Evolutionary conservation across 2,797 vertebrate genomes (phyloP), one percentile per base, ranked within the genome.

Genomic region (Dallia pectoralis): DNA sequence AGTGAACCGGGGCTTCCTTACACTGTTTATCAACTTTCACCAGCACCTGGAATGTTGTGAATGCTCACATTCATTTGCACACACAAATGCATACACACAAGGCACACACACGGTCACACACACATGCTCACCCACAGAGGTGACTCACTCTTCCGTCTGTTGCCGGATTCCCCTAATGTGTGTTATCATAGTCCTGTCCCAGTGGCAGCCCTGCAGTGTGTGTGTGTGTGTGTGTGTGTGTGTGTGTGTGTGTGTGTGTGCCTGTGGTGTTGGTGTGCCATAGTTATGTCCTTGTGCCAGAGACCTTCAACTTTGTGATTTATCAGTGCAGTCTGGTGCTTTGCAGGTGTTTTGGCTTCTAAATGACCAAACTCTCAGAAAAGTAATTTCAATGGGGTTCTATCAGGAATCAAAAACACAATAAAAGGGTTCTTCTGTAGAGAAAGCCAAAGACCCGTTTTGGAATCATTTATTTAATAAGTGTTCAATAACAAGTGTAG

Each of bases 121-220:
- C 67, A 78, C 25, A 61, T 22, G 67, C 74, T 69, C 69, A 70
- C 70, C 74, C 77, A 59, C 59, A 62, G 73, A n/a, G 25, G 29
- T 72, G 56, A 67, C 75, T 66, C 67, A 32, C 70, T 64, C 79
- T 82, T 81, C 70, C 79, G 81, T 82, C 70, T 81, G 77, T 74
- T 81, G 79, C 76, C 69, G 73, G 68, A 70, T 66, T 74, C 72
- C 73, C 81, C 80, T 79, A 70, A 72, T 77, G 77, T 71, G 40
- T 47, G 62, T 63, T 70, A 69, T 51, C 76, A 77, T 29, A 76
- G 72, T 49, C 72, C 74, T 79, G 27, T 79, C 73, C 78, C 68
- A 74, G 67, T 78, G 69, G 73, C 84, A 83, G 81, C 75, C 64
- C 75, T 80, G 53, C 72, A 71, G 16, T 32, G n/a, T 75, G 18